A percentile compares a stretch with the other conserved stretches of the same genome.
Conservation (phyloP, 2,888 invertebrate species). For the Drosophila mayaguana region DNA sequence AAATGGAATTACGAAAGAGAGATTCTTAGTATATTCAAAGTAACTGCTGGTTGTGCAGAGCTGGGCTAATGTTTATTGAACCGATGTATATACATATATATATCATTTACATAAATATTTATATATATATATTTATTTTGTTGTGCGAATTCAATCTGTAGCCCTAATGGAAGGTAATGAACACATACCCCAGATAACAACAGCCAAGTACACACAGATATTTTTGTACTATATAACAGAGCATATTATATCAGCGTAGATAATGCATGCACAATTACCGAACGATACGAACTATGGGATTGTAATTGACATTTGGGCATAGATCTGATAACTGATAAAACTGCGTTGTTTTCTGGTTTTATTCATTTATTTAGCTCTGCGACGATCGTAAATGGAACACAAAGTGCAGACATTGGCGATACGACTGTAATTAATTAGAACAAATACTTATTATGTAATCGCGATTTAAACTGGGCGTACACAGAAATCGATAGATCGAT, state of each 20-base stretch:
- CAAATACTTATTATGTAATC: conserved; percentile 22
- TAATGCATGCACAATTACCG: conserved; percentile 71
- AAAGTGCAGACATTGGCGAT: conserved; percentile 3
- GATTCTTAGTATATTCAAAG: background rate
- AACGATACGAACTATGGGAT: conserved; percentile 24
- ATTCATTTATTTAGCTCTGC: conserved; percentile 26
- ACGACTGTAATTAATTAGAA: conserved; percentile 34
- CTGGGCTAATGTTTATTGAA: conserved; percentile 37
- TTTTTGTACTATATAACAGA: conserved; percentile 4
- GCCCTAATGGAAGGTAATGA: conserved; percentile 63
- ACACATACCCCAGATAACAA: conserved; percentile 38
- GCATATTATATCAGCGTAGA: conserved; percentile 48
- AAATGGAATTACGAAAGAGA: conserved; percentile 12
- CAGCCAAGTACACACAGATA: conserved; percentile 25
- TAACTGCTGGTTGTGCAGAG: background rate
- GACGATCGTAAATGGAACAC: conserved; percentile 27
- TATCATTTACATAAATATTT: conserved; percentile 13
- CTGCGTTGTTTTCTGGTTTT: conserved; percentile 19
- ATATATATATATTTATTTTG: conserved; percentile 20
- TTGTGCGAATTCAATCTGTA: conserved; percentile 65
- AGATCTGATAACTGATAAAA: conserved; percentile 38
- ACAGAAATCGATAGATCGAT: conserved; percentile 13
- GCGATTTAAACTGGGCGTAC: conserved; percentile 19
- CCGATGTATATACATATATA: conserved; percentile 14
- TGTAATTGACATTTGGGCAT: conserved; percentile 53